Conservation (phyloP, 2,888 invertebrate species). For the Conus canariensis region DNA sequence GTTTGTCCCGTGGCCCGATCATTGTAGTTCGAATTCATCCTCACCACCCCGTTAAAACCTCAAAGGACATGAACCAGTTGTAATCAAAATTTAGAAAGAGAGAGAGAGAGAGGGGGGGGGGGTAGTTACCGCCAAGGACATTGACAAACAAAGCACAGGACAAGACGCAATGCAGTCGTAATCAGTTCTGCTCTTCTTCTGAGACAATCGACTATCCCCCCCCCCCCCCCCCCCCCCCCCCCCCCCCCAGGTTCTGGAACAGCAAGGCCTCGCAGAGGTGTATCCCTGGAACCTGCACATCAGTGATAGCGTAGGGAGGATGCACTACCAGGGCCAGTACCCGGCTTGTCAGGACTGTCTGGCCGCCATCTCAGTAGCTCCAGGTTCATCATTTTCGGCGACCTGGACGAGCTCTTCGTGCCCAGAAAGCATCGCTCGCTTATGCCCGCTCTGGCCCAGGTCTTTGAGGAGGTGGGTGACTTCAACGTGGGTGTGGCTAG, state of each 20-base stretch:
- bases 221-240: neutral
- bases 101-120: too few species aligned
- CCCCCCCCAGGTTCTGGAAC: neutral
- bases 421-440: neutral
- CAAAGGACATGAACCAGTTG: too few species aligned
- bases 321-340: neutral
- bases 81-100: too few species aligned
- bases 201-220: too few species aligned
- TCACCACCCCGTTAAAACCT: too few species aligned
- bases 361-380: neutral
- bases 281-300: neutral
- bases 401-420: slow-evolving; percentile 5
- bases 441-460: neutral
- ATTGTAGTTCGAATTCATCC: too few species aligned
- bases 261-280: neutral
- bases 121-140: too few species aligned
- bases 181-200: too few species aligned
- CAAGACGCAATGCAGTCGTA: too few species aligned
- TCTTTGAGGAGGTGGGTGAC: neutral
- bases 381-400: neutral
- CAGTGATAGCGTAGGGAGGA: neutral
- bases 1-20: too few species aligned
- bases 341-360: neutral
- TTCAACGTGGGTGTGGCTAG: too few species aligned
- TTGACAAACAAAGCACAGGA: too few species aligned